Percentiles rank a stretch among this genome's conserved stretches.
Evolutionary conservation across 2,797 vertebrate genomes (phyloP).

Genomic region (Pangasius mekongensis): DNA sequence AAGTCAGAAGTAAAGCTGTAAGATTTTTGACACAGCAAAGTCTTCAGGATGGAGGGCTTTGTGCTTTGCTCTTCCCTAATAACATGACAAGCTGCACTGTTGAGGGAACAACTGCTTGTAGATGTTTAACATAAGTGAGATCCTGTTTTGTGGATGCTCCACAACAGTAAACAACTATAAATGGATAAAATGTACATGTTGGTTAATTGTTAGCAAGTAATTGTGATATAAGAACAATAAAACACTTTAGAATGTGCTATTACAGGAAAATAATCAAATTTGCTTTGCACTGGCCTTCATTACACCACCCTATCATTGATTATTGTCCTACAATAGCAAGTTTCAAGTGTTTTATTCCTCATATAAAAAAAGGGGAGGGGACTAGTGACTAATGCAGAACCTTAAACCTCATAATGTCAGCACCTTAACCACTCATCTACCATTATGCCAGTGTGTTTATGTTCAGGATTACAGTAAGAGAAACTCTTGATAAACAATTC

Average conservation of each 20-base stretch:
- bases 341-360: neutral
- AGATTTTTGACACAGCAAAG: neutral
- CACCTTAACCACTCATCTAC: neutral
- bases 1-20: neutral
- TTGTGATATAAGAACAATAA: neutral
- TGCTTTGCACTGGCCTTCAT: neutral
- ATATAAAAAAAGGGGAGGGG: too few species aligned
- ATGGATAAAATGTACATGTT: too few species aligned
- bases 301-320: neutral
- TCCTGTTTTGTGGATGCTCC: neutral
- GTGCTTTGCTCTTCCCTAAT: neutral
- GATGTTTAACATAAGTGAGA: neutral
- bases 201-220: too few species aligned
- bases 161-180: too few species aligned
- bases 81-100: neutral
- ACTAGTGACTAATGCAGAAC: too few species aligned
- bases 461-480: conserved; percentile 2
- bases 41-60: neutral
- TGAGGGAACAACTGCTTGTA: neutral
- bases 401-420: neutral
- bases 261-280: neutral
- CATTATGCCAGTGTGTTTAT: neutral
- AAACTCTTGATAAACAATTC: conserved; percentile 10
- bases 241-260: neutral
- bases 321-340: neutral